Percentiles rank a stretch among this genome's conserved stretches.
These are phyloP conservation scores for Ganaspis brasiliensis DNA, from an alignment of 2,888 invertebrate species.

Conservation along the genomic window DNA sequence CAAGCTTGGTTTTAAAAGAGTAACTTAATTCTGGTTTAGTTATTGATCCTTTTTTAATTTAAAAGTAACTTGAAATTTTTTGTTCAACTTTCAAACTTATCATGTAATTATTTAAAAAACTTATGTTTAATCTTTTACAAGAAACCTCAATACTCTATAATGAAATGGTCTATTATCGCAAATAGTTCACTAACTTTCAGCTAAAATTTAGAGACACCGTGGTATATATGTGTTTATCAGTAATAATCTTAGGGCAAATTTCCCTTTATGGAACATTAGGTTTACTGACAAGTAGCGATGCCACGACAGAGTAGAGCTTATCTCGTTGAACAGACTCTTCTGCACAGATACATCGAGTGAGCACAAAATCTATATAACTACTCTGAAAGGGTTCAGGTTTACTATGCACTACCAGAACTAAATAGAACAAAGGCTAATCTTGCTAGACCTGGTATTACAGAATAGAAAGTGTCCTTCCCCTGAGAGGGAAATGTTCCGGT, in stretches of 20 bases:
- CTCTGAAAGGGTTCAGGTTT: constrained; percentile 18
- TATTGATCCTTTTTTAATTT: too few species aligned
- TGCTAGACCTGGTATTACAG: constrained; percentile 4
- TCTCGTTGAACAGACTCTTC: constrained; percentile 21
- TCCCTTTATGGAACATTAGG: constrained; percentile 18
- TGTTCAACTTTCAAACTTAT: too few species aligned
- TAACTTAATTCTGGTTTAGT: too few species aligned
- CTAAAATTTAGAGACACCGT: not conserved
- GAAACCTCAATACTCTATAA: not conserved
- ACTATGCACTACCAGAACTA: constrained; percentile 15
- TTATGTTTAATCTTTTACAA: not conserved
- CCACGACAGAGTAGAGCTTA: constrained; percentile 17
- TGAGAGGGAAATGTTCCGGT: not conserved
- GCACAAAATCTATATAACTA: constrained; percentile 26
- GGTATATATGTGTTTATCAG: not conserved
- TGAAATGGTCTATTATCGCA: not conserved
- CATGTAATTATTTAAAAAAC: too few species aligned
- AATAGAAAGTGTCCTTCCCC: constrained; percentile 26
- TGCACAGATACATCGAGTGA: constrained; percentile 26
- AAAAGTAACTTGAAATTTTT: too few species aligned
- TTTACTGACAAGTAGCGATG: constrained; percentile 25
- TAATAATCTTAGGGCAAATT: constrained; percentile 23
- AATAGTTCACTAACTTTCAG: not conserved
- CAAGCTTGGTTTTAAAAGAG: too few species aligned
- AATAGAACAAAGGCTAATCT: constrained; percentile 35